phyloP scores from a whole-genome alignment of 2,888 invertebrate genomes.

The Minunthozetes semirufus region DNA sequence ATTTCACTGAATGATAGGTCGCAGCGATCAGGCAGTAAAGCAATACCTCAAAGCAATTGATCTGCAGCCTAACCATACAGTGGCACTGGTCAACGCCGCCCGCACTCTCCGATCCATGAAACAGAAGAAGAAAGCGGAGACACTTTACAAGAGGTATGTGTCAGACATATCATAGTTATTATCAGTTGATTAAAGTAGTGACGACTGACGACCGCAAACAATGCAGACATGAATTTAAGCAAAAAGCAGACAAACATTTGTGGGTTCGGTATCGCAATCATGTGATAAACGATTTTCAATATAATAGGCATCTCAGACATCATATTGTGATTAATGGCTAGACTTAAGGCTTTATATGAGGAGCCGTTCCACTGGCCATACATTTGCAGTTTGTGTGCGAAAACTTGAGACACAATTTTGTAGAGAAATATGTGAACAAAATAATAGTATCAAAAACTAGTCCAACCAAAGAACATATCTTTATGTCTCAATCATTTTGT shows the following conservation, averaged over 20 bases:
- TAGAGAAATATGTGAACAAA: background rate
- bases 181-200: too few relatives aligned
- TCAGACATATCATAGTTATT: background rate
- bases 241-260: background rate
- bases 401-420: slow-evolving; percentile 5
- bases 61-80: slow-evolving; percentile 63
- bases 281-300: slow-evolving; percentile 22
- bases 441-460: slow-evolving; percentile 3
- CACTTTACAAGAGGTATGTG: slow-evolving; percentile 42
- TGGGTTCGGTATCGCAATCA: slow-evolving; percentile 3
- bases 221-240: background rate
- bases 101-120: slow-evolving; percentile 46
- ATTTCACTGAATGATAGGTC: slow-evolving; percentile 49
- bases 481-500: slow-evolving; percentile 7
- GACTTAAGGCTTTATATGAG: background rate
- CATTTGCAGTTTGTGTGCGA: background rate
- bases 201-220: background rate
- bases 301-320: slow-evolving; percentile 20
- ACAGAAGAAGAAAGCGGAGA: slow-evolving; percentile 41
- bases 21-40: slow-evolving; percentile 55
- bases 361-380: background rate
- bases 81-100: slow-evolving; percentile 62
- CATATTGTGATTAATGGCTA: slow-evolving; percentile 13
- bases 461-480: background rate
- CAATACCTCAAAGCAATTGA: slow-evolving; percentile 59